Evolutionary conservation across 2,797 vertebrate genomes (phyloP).

Genomic region (Rhabdophis nuchalis): DNA sequence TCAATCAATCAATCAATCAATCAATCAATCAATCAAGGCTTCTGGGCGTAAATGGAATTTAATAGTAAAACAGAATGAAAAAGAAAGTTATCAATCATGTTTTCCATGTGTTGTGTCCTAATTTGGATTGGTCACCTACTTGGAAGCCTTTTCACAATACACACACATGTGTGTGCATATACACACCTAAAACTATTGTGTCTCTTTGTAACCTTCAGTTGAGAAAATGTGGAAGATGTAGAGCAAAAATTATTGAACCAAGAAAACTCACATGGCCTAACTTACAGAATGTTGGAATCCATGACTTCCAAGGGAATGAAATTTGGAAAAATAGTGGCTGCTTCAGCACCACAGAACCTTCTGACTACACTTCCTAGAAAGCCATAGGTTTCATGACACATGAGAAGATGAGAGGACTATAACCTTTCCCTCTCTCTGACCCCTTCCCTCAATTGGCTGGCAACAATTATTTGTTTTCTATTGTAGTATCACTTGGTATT

Average conservation of each 20-base stretch:
- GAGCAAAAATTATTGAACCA: background rate
- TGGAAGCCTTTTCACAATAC: background rate
- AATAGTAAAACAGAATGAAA: background rate
- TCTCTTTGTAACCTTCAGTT: too few relatives aligned
- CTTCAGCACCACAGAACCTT: background rate
- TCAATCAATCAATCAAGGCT: background rate
- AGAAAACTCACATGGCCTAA: background rate
- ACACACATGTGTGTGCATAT: too few relatives aligned
- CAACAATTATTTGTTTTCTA: background rate
- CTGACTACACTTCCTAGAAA: background rate
- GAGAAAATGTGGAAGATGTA: background rate
- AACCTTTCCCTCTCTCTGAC: background rate
- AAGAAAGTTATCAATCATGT: background rate
- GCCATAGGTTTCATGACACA: background rate
- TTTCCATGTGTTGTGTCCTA: background rate
- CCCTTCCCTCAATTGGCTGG: background rate
- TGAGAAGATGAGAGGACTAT: background rate
- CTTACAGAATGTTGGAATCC: background rate
- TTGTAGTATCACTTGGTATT: background rate
- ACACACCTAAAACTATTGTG: too few relatives aligned
- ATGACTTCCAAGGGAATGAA: background rate
- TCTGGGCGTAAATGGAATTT: background rate
- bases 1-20: too few relatives aligned
- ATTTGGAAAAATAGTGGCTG: background rate
- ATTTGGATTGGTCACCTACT: background rate